Conservation (phyloP, 1,140 invertebrate species). For the Steinernema khuongi region DNA sequence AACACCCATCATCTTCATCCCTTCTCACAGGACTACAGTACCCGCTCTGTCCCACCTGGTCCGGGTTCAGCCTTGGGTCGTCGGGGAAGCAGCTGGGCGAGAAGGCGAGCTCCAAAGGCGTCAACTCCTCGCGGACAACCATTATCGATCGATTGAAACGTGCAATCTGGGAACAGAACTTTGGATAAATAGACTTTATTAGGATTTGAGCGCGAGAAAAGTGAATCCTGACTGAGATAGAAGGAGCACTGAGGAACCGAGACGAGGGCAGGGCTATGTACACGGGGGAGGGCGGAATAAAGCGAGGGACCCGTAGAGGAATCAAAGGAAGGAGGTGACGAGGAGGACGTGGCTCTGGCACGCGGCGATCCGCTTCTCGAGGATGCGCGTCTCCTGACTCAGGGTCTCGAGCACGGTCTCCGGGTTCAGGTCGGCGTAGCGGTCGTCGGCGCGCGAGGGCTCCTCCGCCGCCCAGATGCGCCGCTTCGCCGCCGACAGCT, state of each 20-base stretch:
- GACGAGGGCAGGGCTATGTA: background rate
- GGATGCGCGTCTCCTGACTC: slow-evolving; percentile 24
- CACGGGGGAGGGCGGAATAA: background rate
- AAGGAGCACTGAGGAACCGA: slow-evolving; percentile 14
- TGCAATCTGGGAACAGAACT: background rate
- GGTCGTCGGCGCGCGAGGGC: background rate
- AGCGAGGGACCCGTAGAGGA: background rate
- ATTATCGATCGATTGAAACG: background rate
- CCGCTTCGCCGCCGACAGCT: slow-evolving; percentile 17
- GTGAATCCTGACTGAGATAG: slow-evolving; percentile 13
- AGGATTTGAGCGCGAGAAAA: slow-evolving; percentile 9
- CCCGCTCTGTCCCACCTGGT: too few species aligned
- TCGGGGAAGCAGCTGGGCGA: background rate
- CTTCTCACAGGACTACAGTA: too few species aligned
- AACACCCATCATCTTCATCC: too few species aligned
- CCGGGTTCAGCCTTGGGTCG: background rate
- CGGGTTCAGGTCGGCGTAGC: background rate
- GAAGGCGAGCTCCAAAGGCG: background rate
- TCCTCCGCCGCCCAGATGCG: slow-evolving; percentile 11
- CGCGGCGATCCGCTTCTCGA: slow-evolving; percentile 28
- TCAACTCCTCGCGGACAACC: background rate
- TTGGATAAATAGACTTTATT: background rate
- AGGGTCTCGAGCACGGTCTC: slow-evolving; percentile 23
- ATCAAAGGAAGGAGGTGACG: slow-evolving; percentile 30
- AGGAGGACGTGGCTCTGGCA: slow-evolving; percentile 32